Evolutionary conservation across 2,113 vertebrate species (phyloP).

Genomic region (Mustelus asterias): DNA sequence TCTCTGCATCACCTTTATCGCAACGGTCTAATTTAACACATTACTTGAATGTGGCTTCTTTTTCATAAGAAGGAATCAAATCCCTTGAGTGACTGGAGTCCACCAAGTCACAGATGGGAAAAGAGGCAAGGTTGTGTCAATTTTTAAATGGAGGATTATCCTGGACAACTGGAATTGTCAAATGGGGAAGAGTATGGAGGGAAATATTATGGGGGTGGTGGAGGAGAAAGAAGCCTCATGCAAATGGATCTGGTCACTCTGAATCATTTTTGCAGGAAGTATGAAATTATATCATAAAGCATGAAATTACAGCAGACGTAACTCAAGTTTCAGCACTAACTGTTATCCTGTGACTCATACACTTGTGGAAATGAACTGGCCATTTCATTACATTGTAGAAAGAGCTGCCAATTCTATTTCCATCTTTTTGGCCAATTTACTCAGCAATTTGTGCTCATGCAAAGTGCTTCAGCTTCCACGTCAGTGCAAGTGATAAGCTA

Average conservation of each 20-base stretch:
- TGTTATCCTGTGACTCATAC: not conserved
- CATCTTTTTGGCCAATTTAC: not conserved
- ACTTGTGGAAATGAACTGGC: not conserved
- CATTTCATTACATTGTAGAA: not conserved
- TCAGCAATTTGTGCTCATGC: not conserved
- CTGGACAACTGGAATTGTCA: not conserved
- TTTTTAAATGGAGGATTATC: not conserved
- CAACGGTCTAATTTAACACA: not conserved
- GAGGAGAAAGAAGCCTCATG: not conserved
- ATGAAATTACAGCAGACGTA: slow-evolving; percentile 13
- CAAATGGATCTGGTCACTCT: not conserved
- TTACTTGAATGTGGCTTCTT: not conserved
- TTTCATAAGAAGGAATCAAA: not conserved
- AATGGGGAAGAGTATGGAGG: not conserved
- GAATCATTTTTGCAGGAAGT: not conserved
- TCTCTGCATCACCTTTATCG: not conserved
- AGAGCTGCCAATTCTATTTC: not conserved
- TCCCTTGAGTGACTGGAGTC: not conserved
- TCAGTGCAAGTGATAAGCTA: not conserved
- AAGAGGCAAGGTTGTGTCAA: not conserved
- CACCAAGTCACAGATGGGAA: too few relatives aligned
- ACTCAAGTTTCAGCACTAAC: slow-evolving; percentile 4
- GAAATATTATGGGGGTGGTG: not conserved
- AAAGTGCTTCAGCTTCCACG: not conserved
- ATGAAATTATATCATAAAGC: slow-evolving; percentile 16